Evolutionary conservation across 2,797 vertebrate genomes (phyloP).

Genomic region (Corythornis leucogaster): DNA sequence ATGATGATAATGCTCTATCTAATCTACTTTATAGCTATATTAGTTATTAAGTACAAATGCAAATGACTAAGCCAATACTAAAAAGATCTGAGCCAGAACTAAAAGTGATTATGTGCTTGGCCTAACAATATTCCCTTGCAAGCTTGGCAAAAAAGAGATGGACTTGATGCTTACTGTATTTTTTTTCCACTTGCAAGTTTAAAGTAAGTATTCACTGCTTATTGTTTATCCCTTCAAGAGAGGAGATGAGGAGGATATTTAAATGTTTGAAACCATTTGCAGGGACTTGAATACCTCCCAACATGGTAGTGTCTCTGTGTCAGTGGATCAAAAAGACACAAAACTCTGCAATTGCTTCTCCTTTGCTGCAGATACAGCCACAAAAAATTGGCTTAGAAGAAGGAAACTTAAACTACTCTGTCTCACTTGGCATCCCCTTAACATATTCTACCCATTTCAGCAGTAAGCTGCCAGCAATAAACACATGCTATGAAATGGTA

Average conservation of each 20-base stretch:
- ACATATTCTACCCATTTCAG: neutral
- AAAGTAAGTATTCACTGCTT: neutral
- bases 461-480: neutral
- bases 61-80: constrained; percentile 52
- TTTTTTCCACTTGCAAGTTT: neutral
- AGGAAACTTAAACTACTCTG: neutral
- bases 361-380: neutral
- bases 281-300: neutral
- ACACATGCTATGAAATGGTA: neutral
- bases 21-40: constrained; percentile 28
- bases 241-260: neutral
- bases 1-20: constrained; percentile 33
- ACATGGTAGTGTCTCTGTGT: neutral
- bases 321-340: neutral
- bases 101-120: constrained; percentile 44
- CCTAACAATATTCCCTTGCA: constrained; percentile 10
- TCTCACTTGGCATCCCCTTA: neutral
- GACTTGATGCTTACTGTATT: neutral
- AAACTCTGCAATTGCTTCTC: neutral
- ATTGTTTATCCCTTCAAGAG: neutral
- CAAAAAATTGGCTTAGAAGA: neutral
- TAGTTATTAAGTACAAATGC: constrained; percentile 65
- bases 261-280: neutral
- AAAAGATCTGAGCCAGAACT: constrained; percentile 65
- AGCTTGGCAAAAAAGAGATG: neutral